These are phyloP conservation scores for Muscicapa adusta DNA, from an alignment of 2,113 vertebrate species.

Conservation along the genomic window DNA sequence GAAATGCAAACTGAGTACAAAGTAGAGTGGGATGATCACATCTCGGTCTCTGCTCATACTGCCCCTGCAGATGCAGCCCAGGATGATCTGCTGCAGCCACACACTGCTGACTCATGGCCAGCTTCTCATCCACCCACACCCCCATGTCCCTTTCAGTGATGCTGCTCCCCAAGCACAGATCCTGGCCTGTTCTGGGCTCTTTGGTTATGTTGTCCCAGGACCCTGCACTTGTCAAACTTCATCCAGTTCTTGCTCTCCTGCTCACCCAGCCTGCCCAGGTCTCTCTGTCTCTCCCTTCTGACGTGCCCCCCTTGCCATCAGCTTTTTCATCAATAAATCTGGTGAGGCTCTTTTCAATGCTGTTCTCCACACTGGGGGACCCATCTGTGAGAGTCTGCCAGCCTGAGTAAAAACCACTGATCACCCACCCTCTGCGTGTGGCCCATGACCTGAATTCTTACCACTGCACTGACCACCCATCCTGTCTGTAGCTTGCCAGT, in stretches of 20 bases:
- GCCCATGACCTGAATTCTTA: not conserved
- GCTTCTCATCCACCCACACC: not conserved
- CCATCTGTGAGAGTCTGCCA: not conserved
- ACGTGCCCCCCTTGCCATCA: accelerated
- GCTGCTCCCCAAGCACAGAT: not conserved
- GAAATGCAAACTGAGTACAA: not conserved
- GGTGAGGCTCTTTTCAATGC: not conserved
- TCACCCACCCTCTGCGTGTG: not conserved
- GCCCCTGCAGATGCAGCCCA: not conserved
- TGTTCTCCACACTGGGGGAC: not conserved
- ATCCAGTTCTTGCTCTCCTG: accelerated
- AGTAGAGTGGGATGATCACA: not conserved
- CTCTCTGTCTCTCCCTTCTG: not conserved
- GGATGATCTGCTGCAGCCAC: not conserved
- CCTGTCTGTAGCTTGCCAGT: not conserved
- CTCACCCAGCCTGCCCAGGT: not conserved
- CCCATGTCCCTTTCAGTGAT: not conserved
- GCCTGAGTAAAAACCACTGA: not conserved
- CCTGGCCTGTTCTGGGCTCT: not conserved
- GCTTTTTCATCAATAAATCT: not conserved
- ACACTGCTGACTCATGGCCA: not conserved
- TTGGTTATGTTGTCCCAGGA: not conserved
- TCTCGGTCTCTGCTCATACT: not conserved
- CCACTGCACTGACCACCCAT: not conserved
- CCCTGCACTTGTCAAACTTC: not conserved